phyloP scores from a whole-genome alignment of 2,113 vertebrate species.

The Diadophis punctatus region DNA sequence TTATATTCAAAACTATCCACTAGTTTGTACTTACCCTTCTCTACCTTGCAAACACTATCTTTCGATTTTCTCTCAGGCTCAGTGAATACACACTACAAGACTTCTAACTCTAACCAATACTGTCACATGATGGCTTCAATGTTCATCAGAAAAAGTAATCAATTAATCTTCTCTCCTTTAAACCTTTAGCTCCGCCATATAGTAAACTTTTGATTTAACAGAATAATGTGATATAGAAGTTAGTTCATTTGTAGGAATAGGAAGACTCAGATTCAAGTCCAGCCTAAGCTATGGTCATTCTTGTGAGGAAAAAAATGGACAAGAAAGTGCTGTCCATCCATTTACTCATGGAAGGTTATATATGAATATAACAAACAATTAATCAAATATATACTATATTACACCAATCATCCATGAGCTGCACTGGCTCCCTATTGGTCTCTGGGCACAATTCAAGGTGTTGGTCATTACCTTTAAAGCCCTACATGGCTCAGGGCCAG shows the following conservation, averaged over 20 bases:
- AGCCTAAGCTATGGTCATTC: not conserved
- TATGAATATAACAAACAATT: not conserved
- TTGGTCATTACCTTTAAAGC: no score
- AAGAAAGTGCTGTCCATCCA: not conserved
- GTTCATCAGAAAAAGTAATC: not conserved
- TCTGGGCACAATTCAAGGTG: no score
- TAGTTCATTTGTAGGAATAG: not conserved
- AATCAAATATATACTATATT: not conserved
- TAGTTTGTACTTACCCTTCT: not conserved
- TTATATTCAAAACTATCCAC: not conserved
- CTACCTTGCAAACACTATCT: not conserved
- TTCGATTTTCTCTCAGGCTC: not conserved
- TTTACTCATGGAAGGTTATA: not conserved
- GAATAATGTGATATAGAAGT: not conserved
- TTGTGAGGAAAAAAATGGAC: not conserved
- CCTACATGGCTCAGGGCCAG: no score
- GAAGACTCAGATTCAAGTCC: not conserved
- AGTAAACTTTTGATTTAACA: not conserved
- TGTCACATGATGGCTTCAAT: not conserved
- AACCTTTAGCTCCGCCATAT: no score
- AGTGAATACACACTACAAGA: not conserved
- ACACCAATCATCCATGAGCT: no score
- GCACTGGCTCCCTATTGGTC: no score
- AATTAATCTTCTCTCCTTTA: not conserved
- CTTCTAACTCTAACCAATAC: not conserved